Base-by-base conservation (phyloP, 2,797 vertebrate species). In the Lepus oiostolus region DNA sequence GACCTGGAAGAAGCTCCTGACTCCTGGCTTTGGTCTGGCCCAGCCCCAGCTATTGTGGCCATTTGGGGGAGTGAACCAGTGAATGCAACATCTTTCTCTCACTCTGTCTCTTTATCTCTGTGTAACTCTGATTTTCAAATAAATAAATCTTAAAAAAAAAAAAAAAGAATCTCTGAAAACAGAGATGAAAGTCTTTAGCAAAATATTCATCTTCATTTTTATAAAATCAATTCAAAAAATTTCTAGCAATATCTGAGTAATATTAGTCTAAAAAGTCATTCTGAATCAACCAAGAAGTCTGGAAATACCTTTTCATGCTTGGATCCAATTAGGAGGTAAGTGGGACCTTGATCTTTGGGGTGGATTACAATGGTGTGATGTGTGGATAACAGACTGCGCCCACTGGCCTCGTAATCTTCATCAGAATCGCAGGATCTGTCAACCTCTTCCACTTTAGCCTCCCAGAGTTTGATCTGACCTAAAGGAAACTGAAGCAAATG, bases 391-490 rank as follows among this genome's bases (percentile, higher is more conserved):
- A 99, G 98, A 96, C 98, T 98, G 75, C 98, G 98, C 82, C 98
- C 99, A 90, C 98, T 99, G 7, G 98, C 98, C 96, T 99, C 99
- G 88, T 99, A 98, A 87, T 99, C 99, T 75, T 99, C 99, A 86
- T 99, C 99, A 2, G 99, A 99, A 95, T 99, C 99, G 54, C 98
- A 99, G 7, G 99, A 99, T 96, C 99, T 98, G 97, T 99, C 99
- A 76, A 99, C 99, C 98, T 99, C 99, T 97, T 99, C 99, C 92
- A 99, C 99, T 88, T 98, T 98, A 3, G 99, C 99, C 93, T 99
- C 99, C 99, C 98, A 99, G 94, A 99, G 98, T 96, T 99, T 99
- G 96, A 99, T 99, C 98, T 99, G 99, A 96, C 99, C 99, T 95
- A 99, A 98, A n/a, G 99, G 99, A 98, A 99, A 99, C 99, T 99